Base-by-base conservation (phyloP, 2,888 invertebrate species). In the Bombylius discolor region DNA sequence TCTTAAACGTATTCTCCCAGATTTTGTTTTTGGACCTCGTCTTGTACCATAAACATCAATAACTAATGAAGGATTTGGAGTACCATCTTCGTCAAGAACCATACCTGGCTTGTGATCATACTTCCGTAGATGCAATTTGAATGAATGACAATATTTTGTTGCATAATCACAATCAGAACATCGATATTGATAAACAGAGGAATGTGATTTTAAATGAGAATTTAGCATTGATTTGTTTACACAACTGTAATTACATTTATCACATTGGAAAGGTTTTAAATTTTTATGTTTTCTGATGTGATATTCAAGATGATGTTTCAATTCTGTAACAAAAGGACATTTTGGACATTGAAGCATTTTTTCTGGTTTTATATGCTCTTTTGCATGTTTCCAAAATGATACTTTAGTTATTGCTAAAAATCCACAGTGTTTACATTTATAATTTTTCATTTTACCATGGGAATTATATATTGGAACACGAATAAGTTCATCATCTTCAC, bases 211-310 rank as follows among this genome's bases (percentile, higher is more conserved):
- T 68, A 95, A 81, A 70, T 99, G 99, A 1, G 95, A 96, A 74
- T 95, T 98, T 55, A 99, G 78, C 99, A 99, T 99, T 1, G 97
- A 97, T 71, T 96, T 95, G 76, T 95, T 97, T n/a, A 96, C 95
- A 70, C 96, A 97, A 0, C 85, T 81, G 67, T 94, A 94, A 23
- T 81, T 79, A 71, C 97, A 98, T 68, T 91, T 85, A 60, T 81
- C 81, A 73, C 97, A 98, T 70, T 89, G 89, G 78, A 90, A 97
- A 3, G 98, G 98, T 70, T 99, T 99, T 1, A 89, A 87, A 46
- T 95, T 94, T 65, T 86, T 81, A 73, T 99, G 99, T 70, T 97
- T 97, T 48, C 93, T 80, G 70, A 96, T 80, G 71, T 97, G 99
- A 67, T 98, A 99, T 70, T 98, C 97, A 58, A 98, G 76, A 65